Base-by-base conservation (phyloP, 2,888 invertebrate genomes). In the Drosophila robusta region DNA sequence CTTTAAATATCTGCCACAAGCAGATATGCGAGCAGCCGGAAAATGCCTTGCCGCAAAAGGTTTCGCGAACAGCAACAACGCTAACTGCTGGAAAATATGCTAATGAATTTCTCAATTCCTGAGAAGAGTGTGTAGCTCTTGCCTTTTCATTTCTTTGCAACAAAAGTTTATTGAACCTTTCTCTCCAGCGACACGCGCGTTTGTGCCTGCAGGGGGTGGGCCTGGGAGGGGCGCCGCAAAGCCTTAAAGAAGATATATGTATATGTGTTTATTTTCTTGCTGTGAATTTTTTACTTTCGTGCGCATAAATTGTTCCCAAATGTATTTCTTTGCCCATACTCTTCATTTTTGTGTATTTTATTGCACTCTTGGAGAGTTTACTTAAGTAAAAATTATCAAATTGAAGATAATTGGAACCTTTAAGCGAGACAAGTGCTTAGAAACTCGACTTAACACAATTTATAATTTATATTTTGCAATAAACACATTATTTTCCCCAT, bases 131-230 rank as follows among this genome's bases (percentile, higher is more conserved):
- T 41, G 51, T 36, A 45, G 49, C 47, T 44, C 8, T 47, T 44
- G n/a, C n/a, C 16, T 18, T 11, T 7, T 7, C n/a, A 9, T 14
- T 38, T 16, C 32, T 36, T 55, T 60, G 36, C 47, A 18, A 34
- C 60, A 41, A 66, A 75, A 64, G 75, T 75, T 76, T 73, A 76
- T 73, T 76, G 75, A 76, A 76, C 75, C 41, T 42, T 39, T 18
- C 32, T 32, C 41, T 16, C 47, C 39, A 14, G 36, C 45, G 39
- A 56, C 39, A 61, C 47, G 62, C 41, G 44, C 34, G 9, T 29
- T 8, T 34, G 34, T 18, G 22, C 14, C 18, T 5, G 8, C 9
- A 9, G 29, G 29, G 29, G 29, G 12, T 4, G 9, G 3, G 50
- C 26, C 18, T 12, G 11, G 12, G 12, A 32, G 12, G 34, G 14